Percentiles rank a stretch among this genome's conserved stretches.
phyloP scores from a whole-genome alignment of 2,888 invertebrate species.

The Bellardia bayeri region DNA sequence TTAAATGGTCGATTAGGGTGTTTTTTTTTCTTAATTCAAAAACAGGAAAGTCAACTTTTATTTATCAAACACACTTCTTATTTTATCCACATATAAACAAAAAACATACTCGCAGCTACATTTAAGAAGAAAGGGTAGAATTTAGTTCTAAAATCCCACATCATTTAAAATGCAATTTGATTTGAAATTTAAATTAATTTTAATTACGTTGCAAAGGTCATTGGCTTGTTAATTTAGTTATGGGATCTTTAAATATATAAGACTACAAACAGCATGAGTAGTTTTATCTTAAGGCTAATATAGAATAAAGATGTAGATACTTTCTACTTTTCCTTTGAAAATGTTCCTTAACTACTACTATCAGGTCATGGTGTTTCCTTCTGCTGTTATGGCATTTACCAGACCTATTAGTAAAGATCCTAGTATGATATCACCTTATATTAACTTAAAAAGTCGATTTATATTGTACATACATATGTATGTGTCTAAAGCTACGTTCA shows the following conservation, averaged over 20 bases:
- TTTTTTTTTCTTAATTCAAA: neutral
- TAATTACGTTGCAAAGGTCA: constrained; percentile 15
- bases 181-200: constrained; percentile 23
- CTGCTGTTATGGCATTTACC: no score
- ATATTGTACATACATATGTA: no score
- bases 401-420: no score
- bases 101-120: neutral
- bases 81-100: neutral
- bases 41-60: neutral
- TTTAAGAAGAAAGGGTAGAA: neutral
- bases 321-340: no score
- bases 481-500: no score
- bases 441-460: no score
- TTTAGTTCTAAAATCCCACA: neutral
- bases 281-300: neutral
- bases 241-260: neutral
- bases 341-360: no score
- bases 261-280: neutral
- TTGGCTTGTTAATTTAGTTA: neutral
- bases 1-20: neutral
- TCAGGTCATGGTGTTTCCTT: no score
- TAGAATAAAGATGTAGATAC: no score
- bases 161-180: constrained; percentile 10
- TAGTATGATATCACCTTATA: no score
- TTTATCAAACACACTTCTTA: neutral